phyloP scores from a whole-genome alignment of 1,140 invertebrate species.

The Hylaeus volcanicus region DNA sequence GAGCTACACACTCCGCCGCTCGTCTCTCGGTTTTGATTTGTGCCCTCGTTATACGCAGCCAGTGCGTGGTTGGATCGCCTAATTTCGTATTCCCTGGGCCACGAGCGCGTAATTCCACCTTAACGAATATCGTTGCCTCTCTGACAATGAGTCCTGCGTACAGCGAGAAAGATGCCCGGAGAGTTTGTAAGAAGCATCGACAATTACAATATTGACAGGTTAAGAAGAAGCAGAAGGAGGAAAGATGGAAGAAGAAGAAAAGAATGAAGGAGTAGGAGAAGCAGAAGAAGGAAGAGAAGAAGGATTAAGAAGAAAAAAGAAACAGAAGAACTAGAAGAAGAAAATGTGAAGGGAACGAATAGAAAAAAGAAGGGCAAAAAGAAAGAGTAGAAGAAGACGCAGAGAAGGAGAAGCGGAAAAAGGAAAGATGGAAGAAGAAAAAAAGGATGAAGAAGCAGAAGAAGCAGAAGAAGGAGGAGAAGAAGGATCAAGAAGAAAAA shows the following conservation, averaged over 20 bases:
- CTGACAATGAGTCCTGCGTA: constrained; percentile 21
- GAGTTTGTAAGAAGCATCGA: constrained; percentile 11
- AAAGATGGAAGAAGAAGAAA: constrained; percentile 46
- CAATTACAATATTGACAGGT: constrained; percentile 44
- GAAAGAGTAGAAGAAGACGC: neutral
- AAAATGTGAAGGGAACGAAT: too few relatives aligned
- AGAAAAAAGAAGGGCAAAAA: neutral
- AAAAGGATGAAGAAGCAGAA: constrained; percentile 31
- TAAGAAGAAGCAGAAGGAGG: constrained; percentile 50
- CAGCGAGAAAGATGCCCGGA: constrained; percentile 1
- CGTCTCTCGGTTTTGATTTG: constrained; percentile 72
- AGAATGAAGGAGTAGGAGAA: constrained; percentile 4
- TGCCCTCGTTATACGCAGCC: constrained; percentile 70
- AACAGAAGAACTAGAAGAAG: too few relatives aligned
- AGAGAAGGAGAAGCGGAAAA: constrained; percentile 48
- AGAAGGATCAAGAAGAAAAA: constrained; percentile 46
- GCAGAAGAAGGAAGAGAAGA: neutral
- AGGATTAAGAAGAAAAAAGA: neutral
- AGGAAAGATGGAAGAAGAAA: constrained; percentile 48
- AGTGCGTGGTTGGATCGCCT: constrained; percentile 57
- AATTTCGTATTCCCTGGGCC: constrained; percentile 74
- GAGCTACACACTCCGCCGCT: constrained; percentile 57
- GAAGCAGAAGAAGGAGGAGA: constrained; percentile 41
- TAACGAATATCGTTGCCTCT: constrained; percentile 70
- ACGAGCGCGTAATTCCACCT: constrained; percentile 66